phyloP scores from a whole-genome alignment of 2,113 vertebrate genomes.

The Pimephales promelas region DNA sequence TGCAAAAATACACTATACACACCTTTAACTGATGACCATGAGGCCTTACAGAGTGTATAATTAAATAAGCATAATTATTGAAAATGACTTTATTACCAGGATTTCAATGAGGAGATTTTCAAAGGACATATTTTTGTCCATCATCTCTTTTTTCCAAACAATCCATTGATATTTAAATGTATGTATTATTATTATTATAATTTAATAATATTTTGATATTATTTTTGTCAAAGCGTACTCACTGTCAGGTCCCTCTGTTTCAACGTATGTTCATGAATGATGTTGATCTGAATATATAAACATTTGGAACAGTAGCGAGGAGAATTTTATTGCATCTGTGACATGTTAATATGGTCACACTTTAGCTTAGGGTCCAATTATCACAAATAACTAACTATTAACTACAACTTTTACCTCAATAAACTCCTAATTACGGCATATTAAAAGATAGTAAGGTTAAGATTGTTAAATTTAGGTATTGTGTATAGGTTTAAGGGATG shows the following conservation, averaged over 20 bases:
- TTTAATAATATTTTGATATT: neutral
- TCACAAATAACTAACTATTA: no score
- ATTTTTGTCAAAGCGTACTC: neutral
- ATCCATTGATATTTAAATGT: neutral
- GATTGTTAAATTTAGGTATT: no score
- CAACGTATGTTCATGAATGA: neutral
- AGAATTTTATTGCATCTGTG: neutral
- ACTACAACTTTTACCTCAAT: no score
- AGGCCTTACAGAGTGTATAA: neutral
- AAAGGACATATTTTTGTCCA: neutral
- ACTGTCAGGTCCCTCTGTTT: neutral
- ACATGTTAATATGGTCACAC: neutral
- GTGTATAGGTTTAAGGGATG: no score
- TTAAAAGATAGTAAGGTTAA: no score
- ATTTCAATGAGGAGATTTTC: neutral
- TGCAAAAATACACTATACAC: conserved; percentile 3
- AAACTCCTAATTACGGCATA: no score
- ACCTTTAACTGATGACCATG: conserved; percentile 1
- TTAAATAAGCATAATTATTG: neutral
- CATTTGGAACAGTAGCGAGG: neutral
- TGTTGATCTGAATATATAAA: neutral
- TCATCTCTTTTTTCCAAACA: neutral
- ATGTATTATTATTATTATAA: neutral
- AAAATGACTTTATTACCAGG: neutral
- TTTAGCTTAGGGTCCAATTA: no score